Evolutionary conservation across 53 echinoderm and acorn worm species (phyloP).

Genomic region (Paracentrotus lividus): DNA sequence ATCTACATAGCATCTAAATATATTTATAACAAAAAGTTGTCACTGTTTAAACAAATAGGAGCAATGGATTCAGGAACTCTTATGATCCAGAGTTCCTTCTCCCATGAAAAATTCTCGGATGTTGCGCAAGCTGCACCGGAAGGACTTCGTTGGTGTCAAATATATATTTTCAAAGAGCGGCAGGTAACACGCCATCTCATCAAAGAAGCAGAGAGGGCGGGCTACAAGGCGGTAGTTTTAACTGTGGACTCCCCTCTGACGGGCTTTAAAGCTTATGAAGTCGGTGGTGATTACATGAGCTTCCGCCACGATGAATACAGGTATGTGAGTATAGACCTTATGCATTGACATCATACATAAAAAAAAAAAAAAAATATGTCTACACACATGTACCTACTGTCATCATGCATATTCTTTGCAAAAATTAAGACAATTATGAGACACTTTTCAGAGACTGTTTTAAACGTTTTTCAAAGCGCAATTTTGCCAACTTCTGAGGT

Average conservation of each 20-base stretch:
- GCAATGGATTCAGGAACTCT: conserved; percentile 1
- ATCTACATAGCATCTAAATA: no score
- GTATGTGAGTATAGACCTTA: no score
- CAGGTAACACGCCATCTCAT: conserved; percentile 35
- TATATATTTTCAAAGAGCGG: conserved; percentile 23
- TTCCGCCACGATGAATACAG: conserved; percentile 19
- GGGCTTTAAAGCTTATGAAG: neutral
- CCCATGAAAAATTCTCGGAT: neutral
- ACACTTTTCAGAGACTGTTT: no score
- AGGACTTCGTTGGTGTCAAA: conserved; percentile 30
- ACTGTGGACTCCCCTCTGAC: conserved; percentile 31
- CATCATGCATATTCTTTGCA: no score
- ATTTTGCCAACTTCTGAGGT: no score
- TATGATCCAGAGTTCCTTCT: conserved; percentile 32
- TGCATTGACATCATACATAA: no score
- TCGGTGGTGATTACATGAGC: conserved; percentile 31
- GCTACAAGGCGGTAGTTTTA: conserved; percentile 14
- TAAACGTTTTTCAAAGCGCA: no score
- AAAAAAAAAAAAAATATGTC: no score
- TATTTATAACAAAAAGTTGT: no score
- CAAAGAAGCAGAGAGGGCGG: conserved; percentile 22
- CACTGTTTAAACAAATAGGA: neutral
- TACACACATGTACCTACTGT: no score
- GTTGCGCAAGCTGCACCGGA: conserved; percentile 33
- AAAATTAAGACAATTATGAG: no score